A percentile compares a stretch with the other conserved stretches of the same genome.
phyloP scores from a whole-genome alignment of 2,113 vertebrate species.

The Montifringilla adamsi region DNA sequence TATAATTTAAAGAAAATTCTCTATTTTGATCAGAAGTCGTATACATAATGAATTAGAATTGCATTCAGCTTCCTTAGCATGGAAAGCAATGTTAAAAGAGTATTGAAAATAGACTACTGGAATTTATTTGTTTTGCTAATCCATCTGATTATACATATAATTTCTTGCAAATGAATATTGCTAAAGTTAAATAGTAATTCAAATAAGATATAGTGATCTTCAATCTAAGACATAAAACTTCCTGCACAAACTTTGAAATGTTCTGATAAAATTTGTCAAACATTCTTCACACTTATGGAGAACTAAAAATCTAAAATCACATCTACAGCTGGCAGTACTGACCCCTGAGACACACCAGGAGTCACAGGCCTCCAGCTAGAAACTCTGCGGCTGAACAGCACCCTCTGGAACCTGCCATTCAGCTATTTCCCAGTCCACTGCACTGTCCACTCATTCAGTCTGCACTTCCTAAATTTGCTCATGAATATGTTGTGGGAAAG shows the following conservation, averaged over 20 bases:
- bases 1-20: background rate
- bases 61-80: background rate
- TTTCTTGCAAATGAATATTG: background rate
- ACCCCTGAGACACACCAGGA: background rate
- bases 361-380: background rate
- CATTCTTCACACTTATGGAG: background rate
- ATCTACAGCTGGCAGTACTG: background rate
- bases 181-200: background rate
- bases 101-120: background rate
- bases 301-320: background rate
- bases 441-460: background rate
- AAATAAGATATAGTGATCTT: background rate
- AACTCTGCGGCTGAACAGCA: background rate
- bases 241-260: background rate
- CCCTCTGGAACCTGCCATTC: background rate
- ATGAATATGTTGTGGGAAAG: background rate
- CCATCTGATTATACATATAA: background rate
- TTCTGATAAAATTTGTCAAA: background rate
- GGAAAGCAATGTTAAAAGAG: background rate
- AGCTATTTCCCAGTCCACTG: background rate
- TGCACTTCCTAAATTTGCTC: background rate
- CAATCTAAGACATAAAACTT: background rate
- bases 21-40: background rate
- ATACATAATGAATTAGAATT: background rate
- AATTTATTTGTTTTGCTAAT: background rate